phyloP scores from a whole-genome alignment of 2,797 vertebrate species.

The Halcyon badia region DNA sequence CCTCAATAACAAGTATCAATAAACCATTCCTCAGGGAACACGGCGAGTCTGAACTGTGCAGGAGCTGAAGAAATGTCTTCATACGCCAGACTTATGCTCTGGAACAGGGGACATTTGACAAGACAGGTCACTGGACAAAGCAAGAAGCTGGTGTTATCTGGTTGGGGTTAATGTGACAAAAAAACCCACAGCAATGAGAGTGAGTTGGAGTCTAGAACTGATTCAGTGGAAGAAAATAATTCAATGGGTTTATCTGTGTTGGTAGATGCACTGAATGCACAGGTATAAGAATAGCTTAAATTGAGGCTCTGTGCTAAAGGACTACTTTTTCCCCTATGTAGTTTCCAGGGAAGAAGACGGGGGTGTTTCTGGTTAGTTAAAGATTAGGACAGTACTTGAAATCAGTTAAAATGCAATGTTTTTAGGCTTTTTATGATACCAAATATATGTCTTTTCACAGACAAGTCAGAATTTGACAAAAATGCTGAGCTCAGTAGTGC shows the following conservation, averaged over 20 bases:
- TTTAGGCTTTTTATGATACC: neutral
- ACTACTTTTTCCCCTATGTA: neutral
- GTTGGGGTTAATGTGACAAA: neutral
- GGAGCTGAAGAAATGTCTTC: neutral
- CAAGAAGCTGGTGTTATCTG: neutral
- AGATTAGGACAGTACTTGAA: neutral
- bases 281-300: neutral
- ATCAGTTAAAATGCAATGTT: neutral
- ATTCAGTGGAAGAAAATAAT: neutral
- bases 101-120: neutral
- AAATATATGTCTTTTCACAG: rapidly evolving
- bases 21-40: neutral
- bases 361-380: neutral
- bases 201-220: neutral
- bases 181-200: neutral
- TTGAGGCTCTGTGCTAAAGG: neutral
- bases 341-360: neutral
- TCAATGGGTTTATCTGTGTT: neutral
- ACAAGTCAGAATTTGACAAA: neutral
- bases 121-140: neutral
- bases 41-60: neutral
- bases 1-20: neutral
- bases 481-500: neutral
- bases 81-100: neutral
- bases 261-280: neutral